phyloP scores from a whole-genome alignment of 2,888 invertebrate genomes.

The Sabellastarte sp. region DNA sequence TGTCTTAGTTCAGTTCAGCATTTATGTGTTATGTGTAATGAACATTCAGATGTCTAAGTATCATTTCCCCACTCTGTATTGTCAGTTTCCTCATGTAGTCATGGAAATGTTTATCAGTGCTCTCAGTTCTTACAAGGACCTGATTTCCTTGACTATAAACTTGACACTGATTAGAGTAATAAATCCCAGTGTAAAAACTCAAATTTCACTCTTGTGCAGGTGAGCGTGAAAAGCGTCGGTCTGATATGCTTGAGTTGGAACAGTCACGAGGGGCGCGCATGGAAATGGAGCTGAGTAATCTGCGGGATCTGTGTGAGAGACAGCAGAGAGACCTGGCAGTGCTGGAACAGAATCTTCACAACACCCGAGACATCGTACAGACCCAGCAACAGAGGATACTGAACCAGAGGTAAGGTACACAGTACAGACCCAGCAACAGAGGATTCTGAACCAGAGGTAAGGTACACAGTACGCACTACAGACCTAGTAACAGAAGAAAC shows the following conservation, averaged over 20 bases:
- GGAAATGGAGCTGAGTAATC: constrained; percentile 42
- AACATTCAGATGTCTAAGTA: too few relatives aligned
- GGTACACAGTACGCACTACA: constrained; percentile 17
- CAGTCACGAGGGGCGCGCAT: constrained; percentile 48
- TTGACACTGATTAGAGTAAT: too few relatives aligned
- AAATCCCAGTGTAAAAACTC: too few relatives aligned
- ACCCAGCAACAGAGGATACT: constrained; percentile 25
- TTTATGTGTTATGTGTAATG: too few relatives aligned
- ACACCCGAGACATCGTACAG: constrained; percentile 35
- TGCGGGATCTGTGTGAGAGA: constrained; percentile 45
- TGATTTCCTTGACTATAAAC: too few relatives aligned
- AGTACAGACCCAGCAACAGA: background rate
- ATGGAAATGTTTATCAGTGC: too few relatives aligned
- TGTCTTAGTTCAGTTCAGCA: too few relatives aligned
- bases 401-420: background rate
- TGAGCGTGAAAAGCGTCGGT: constrained; percentile 39
- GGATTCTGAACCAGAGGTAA: constrained; percentile 8
- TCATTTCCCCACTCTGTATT: too few relatives aligned
- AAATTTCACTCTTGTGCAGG: too few relatives aligned
- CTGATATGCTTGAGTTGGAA: constrained; percentile 47
- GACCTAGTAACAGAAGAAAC: too few relatives aligned
- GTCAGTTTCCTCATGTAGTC: too few relatives aligned
- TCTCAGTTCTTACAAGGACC: too few relatives aligned
- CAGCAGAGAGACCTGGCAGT: constrained; percentile 43
- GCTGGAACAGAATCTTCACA: constrained; percentile 44